A percentile compares a stretch with the other conserved stretches of the same genome.
Evolutionary conservation across 2,113 vertebrate genomes (phyloP).

Genomic region (Cygnus buccinator): DNA sequence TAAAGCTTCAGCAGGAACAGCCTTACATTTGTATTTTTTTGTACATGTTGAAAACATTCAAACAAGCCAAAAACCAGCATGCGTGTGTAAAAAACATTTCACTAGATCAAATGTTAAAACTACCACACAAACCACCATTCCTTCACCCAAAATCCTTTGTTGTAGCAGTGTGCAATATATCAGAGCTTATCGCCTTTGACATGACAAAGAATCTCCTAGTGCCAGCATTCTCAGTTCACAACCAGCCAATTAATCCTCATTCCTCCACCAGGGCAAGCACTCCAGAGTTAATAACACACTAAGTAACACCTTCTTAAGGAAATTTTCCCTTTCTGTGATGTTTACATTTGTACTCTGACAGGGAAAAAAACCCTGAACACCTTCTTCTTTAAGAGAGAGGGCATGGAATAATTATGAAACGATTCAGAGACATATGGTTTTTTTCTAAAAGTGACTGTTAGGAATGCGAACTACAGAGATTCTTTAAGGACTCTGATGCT

Average conservation of each 20-base stretch:
- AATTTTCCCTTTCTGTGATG: neutral
- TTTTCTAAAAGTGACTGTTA: neutral
- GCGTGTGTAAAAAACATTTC: neutral
- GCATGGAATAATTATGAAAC: neutral
- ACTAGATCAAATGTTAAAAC: neutral
- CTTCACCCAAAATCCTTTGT: constrained; percentile 8
- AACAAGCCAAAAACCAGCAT: neutral
- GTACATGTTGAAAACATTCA: neutral
- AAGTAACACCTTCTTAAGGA: neutral
- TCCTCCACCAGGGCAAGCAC: neutral
- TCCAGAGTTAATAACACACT: neutral
- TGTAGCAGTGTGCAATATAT: neutral
- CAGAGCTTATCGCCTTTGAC: constrained; percentile 6
- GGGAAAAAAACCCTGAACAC: neutral
- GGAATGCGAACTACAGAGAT: neutral
- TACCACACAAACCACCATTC: neutral
- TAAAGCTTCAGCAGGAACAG: neutral
- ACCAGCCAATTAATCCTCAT: constrained; percentile 32
- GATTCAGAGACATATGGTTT: accelerated
- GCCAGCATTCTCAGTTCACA: constrained; percentile 31
- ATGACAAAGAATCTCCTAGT: constrained; percentile 35
- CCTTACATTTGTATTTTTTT: accelerated
- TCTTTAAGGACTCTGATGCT: neutral
- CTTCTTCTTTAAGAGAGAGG: neutral
- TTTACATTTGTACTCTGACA: neutral